Percentiles rank a stretch among this genome's conserved stretches.
Conservation (phyloP, 2,888 invertebrate genomes). For the Leptopterna dolabrata region DNA sequence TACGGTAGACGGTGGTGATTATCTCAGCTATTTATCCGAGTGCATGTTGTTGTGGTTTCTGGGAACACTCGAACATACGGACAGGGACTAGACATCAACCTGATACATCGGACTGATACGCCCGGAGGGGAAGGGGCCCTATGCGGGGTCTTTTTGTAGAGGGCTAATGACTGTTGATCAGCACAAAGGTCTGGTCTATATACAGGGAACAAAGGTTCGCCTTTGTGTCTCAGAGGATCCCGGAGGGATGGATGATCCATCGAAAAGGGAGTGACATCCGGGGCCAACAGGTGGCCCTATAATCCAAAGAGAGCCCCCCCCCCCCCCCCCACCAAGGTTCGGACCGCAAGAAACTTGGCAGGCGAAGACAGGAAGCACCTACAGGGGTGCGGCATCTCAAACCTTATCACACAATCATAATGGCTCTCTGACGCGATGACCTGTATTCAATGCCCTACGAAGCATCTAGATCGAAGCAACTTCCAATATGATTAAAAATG, state of each 20-base stretch:
- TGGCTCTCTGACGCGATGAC: no score
- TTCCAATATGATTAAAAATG: no score
- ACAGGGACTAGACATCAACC: background rate
- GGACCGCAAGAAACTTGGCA: background rate
- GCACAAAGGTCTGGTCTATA: background rate
- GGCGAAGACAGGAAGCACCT: background rate
- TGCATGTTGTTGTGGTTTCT: background rate
- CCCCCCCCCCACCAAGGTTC: background rate
- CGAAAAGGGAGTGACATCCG: background rate
- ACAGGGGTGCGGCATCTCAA: background rate
- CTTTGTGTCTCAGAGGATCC: background rate
- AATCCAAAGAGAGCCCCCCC: background rate
- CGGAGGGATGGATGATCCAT: background rate
- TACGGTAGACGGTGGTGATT: background rate
- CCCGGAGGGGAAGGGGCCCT: background rate
- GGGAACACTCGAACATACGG: background rate
- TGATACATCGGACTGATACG: slow-evolving; percentile 7
- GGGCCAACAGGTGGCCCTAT: background rate
- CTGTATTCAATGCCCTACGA: no score
- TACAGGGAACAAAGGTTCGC: background rate
- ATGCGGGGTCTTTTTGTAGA: background rate
- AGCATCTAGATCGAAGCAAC: background rate
- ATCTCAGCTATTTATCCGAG: background rate
- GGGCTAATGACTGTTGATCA: background rate
- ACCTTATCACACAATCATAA: background rate